phyloP scores from a whole-genome alignment of 2,113 vertebrate genomes.

The Percopsis transmontana region DNA sequence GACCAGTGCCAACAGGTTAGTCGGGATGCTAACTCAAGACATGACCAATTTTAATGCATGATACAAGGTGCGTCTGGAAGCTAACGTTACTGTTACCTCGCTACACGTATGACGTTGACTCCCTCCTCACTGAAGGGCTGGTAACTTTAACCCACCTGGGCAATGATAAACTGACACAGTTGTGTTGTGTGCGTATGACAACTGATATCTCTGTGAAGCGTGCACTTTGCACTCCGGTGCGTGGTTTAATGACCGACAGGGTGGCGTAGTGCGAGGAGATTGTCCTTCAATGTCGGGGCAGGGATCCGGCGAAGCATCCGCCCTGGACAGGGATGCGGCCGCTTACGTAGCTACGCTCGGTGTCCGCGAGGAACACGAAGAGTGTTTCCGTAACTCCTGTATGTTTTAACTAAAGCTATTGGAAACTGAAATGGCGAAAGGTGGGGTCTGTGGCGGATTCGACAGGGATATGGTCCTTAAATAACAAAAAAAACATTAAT shows the following conservation, averaged over 20 bases:
- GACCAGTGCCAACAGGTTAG: slow-evolving; percentile 20
- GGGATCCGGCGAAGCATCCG: slow-evolving; percentile 32
- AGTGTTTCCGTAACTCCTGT: too few relatives aligned
- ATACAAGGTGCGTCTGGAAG: slow-evolving; percentile 6
- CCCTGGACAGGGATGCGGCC: slow-evolving; percentile 14
- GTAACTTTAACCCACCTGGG: not conserved
- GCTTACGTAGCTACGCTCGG: too few relatives aligned
- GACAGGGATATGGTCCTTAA: too few relatives aligned
- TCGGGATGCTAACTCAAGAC: not conserved
- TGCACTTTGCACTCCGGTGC: too few relatives aligned
- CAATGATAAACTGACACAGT: not conserved
- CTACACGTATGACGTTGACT: too few relatives aligned
- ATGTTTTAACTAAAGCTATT: too few relatives aligned
- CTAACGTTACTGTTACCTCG: slow-evolving; percentile 55
- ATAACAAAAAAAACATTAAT: too few relatives aligned
- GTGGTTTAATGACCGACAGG: too few relatives aligned
- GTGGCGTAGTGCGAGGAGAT: not conserved
- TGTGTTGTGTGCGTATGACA: not conserved
- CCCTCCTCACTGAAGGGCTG: not conserved
- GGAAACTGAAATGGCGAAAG: too few relatives aligned
- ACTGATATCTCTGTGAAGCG: too few relatives aligned
- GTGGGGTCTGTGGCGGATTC: too few relatives aligned
- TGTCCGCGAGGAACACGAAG: too few relatives aligned
- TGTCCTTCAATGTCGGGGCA: slow-evolving; percentile 4
- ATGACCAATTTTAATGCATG: not conserved